These are phyloP conservation scores for Sebastes melanostomus DNA, from an alignment of 2,797 vertebrate species.

Conservation along the genomic window DNA sequence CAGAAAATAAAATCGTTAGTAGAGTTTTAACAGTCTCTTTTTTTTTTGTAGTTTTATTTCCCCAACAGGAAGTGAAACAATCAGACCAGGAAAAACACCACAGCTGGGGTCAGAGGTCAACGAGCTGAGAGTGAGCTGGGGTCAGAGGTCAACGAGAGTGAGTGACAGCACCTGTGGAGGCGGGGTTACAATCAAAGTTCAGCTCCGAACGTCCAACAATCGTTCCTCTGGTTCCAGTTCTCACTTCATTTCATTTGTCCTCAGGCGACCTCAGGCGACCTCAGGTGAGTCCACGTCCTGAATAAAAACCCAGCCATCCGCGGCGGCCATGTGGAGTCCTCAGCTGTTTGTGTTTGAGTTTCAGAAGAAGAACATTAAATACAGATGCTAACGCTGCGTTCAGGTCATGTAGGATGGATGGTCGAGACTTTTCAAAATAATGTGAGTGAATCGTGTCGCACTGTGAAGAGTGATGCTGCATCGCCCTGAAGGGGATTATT, in stretches of 20 bases:
- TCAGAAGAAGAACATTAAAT: not conserved
- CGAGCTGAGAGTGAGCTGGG: not conserved
- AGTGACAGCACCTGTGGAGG: constrained; percentile 30
- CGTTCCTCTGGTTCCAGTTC: not conserved
- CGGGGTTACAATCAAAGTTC: constrained; percentile 21
- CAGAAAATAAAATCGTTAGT: constrained; percentile 89
- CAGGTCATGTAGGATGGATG: not conserved
- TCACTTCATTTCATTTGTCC: not conserved
- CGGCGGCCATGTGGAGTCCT: not conserved
- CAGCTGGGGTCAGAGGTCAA: constrained; percentile 33
- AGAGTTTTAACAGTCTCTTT: constrained; percentile 88
- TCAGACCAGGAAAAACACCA: constrained; percentile 1
- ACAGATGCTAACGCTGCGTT: not conserved
- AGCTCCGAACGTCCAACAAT: not conserved
- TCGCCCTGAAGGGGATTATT: too few relatives aligned
- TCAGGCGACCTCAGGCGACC: not conserved
- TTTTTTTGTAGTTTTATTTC: constrained; percentile 53
- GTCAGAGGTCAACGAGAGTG: constrained; percentile 29
- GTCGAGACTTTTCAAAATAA: not conserved
- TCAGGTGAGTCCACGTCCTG: not conserved
- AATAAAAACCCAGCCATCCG: not conserved
- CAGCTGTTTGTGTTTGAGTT: not conserved
- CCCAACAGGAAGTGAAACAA: constrained; percentile 58
- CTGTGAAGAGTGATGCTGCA: not conserved
- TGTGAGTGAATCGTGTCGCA: not conserved